Conservation (phyloP, 2,797 vertebrate genomes). For the Nannoperca obscura region DNA sequence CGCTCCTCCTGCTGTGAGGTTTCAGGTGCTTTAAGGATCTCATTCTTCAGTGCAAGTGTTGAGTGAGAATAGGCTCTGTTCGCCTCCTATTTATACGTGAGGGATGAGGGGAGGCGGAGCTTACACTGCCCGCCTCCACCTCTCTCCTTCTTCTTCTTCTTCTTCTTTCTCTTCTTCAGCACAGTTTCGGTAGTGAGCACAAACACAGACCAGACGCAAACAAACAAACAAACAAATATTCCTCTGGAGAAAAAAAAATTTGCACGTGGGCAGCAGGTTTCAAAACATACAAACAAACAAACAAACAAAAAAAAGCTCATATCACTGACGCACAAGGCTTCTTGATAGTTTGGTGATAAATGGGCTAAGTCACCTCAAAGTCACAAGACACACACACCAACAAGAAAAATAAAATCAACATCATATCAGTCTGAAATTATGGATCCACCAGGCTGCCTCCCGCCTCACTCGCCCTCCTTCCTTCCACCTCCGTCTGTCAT, state of each 20-base stretch:
- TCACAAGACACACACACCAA: constrained; percentile 29
- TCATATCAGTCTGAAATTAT: constrained; percentile 43
- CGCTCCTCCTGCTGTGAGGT: constrained; percentile 84
- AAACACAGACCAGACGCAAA: constrained; percentile 47
- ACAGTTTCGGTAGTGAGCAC: constrained; percentile 65
- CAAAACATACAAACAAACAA: constrained; percentile 15
- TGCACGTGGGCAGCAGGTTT: constrained; percentile 31
- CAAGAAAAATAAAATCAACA: constrained; percentile 52
- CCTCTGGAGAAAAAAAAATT: neutral
- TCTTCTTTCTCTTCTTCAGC: constrained; percentile 39
- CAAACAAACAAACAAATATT: constrained; percentile 57
- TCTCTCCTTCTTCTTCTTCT: constrained; percentile 23
- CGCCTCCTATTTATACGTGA: constrained; percentile 77
- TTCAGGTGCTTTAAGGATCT: constrained; percentile 89
- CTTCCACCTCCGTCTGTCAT: constrained; percentile 57
- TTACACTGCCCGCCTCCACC: constrained; percentile 54
- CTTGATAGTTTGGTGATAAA: constrained; percentile 43
- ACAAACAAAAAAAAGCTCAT: constrained; percentile 3
- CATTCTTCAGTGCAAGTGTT: constrained; percentile 80
- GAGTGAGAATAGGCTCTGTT: constrained; percentile 66
- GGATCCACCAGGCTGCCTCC: constrained; percentile 39
- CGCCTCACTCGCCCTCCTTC: constrained; percentile 47
- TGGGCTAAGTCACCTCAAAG: constrained; percentile 53
- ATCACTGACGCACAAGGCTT: constrained; percentile 10
- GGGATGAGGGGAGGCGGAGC: constrained; percentile 72